A percentile compares a stretch with the other conserved stretches of the same genome.
Evolutionary conservation across 1,140 invertebrate genomes (phyloP).

Genomic region (Cyrtorhinus lividipennis): DNA sequence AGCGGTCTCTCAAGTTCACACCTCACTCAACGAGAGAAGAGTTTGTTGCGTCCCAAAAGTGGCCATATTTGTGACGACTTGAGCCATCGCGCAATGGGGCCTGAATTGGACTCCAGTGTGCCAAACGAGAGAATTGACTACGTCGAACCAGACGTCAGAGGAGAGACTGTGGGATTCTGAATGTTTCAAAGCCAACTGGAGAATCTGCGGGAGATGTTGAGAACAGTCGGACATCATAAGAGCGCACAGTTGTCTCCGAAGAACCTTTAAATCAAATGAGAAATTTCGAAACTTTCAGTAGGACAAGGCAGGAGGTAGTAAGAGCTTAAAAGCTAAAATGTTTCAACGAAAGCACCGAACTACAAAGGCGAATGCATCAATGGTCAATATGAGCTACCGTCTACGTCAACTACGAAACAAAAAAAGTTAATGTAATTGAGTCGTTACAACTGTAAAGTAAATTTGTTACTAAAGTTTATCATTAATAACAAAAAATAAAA

Average conservation of each 20-base stretch:
- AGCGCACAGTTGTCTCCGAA: conserved; percentile 46
- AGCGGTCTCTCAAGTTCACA: conserved; percentile 24
- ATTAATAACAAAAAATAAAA: no score
- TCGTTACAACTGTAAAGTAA: no score
- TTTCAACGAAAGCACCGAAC: no score
- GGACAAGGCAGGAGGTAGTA: no score
- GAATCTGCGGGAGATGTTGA: conserved; percentile 56
- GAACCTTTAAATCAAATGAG: conserved; percentile 33
- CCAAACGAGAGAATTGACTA: conserved; percentile 41
- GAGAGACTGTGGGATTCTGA: conserved; percentile 42
- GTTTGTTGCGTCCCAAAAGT: conserved; percentile 47
- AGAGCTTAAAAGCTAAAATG: no score
- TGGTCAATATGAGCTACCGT: no score
- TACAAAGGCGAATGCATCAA: no score
- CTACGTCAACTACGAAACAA: no score
- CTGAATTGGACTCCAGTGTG: conserved; percentile 21
- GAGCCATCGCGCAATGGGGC: conserved; percentile 25
- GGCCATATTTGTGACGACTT: conserved; percentile 38
- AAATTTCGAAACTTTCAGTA: no score
- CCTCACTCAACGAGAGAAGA: conserved; percentile 42
- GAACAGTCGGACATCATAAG: conserved; percentile 55
- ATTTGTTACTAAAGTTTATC: no score
- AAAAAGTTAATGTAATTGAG: no score
- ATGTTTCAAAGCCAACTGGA: conserved; percentile 44
- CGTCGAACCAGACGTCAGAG: conserved; percentile 47